Evolutionary conservation across 2,797 vertebrate genomes (phyloP), one percentile per base, ranked within the genome.

Genomic region (Malurus splendens): DNA sequence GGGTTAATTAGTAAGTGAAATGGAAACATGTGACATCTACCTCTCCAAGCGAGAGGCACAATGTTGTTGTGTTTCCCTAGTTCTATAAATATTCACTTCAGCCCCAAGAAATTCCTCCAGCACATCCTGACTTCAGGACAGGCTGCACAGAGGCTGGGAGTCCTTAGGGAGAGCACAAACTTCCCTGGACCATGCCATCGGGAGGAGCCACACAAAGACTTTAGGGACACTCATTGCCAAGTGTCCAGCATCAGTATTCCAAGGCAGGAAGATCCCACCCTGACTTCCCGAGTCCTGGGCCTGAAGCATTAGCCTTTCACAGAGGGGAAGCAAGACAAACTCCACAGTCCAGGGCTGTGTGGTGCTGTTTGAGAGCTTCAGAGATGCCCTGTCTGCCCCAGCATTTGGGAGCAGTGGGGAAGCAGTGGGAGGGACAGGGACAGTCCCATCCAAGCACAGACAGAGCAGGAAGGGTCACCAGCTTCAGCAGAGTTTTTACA

Each of bases 391-490:
- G 44, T 23, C 13, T n/a, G 52, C 32, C 33, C 42, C 56, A 18
- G 59, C 10, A 2, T 18, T 59, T 10, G 24, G 33, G n/a, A 70
- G 54, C 24, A 22, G 52, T 0, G 4, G 33, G 70, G 66, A 82
- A 65, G 52, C 39, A 55, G 38, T 8, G 24, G 33, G 14, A 71
- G 18, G 44, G 36, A 32, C 45, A 64, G 32, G 56, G 38, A 30
- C 39, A 12, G 22, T 55, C 24, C 33, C 30, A 10, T 39, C 44
- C 1, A 2, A 60, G 36, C 18, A 9, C 47, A 59, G 44, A 2
- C 7, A 8, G 12, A n/a, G 7, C 1, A 1, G 36, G 45, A 77
- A 62, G 45, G 30, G 30, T 19, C 1, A 0, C 20, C 0, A 0
- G 15, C 41, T 73, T 74, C 78, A 62, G 28, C 38, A 8, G 20